Evolutionary conservation across 2,888 invertebrate species (phyloP).

Genomic region (Phaonia tiefii): DNA sequence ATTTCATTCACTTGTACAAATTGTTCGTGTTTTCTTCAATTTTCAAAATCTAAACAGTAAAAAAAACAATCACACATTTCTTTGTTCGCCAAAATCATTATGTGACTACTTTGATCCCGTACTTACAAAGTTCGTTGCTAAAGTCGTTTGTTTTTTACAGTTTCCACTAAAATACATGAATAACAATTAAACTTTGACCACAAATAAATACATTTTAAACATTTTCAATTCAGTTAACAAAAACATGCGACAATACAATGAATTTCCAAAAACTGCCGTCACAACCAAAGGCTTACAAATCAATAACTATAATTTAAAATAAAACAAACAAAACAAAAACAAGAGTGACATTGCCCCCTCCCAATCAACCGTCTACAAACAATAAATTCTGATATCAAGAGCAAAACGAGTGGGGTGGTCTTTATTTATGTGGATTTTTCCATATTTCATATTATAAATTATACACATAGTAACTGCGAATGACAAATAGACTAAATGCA

Average conservation of each 20-base stretch:
- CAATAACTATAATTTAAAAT: constrained; percentile 3
- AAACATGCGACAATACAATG: not conserved
- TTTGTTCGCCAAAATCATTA: no score
- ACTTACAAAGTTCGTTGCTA: constrained; percentile 4
- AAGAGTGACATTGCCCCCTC: not conserved
- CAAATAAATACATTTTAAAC: constrained; percentile 7
- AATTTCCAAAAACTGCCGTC: no score
- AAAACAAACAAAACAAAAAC: no score
- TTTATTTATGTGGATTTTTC: not conserved
- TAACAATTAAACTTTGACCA: constrained; percentile 31
- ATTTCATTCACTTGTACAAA: no score
- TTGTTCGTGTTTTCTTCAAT: no score
- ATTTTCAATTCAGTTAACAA: not conserved
- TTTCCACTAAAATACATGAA: not conserved
- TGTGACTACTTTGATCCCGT: no score
- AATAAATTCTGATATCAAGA: not conserved
- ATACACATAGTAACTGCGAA: not conserved
- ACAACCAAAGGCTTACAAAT: constrained; percentile 19
- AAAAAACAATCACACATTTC: no score
- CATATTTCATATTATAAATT: constrained; percentile 3
- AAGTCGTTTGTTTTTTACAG: constrained; percentile 14
- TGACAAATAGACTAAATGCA: constrained; percentile 5
- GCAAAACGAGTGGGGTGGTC: constrained; percentile 21
- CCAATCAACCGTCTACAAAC: not conserved
- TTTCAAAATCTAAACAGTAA: no score